Conservation (phyloP, 2,888 invertebrate genomes). For the Conus canariensis region DNA sequence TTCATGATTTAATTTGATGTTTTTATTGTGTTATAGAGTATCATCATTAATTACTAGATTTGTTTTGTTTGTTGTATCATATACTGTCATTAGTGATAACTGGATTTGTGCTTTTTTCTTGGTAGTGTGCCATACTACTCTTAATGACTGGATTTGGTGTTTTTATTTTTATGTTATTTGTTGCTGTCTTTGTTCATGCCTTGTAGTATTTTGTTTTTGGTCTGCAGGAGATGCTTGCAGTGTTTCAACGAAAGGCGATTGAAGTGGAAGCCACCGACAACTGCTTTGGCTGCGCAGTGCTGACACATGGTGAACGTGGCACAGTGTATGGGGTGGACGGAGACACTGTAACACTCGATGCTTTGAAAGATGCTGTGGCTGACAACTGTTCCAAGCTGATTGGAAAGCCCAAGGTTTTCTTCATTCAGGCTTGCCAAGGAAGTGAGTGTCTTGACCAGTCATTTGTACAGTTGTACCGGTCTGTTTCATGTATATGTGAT, state of each 20-base stretch:
- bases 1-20: too few species aligned
- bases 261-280: conserved; percentile 2
- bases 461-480: background rate
- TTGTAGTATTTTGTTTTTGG: background rate
- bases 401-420: conserved; percentile 52
- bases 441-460: conserved; percentile 36
- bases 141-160: too few species aligned
- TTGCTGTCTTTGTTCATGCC: background rate
- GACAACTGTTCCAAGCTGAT: conserved; percentile 24
- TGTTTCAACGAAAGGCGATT: background rate
- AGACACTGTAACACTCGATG: background rate
- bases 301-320: conserved; percentile 41
- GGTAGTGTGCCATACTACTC: too few species aligned
- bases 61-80: too few species aligned
- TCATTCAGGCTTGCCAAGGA: conserved; percentile 53
- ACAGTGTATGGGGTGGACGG: conserved; percentile 42
- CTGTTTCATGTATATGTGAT: background rate
- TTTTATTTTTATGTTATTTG: too few species aligned
- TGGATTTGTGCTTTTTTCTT: too few species aligned
- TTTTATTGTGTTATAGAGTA: too few species aligned
- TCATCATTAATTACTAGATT: too few species aligned
- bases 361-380: conserved; percentile 3
- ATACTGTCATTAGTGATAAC: too few species aligned
- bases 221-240: conserved; percentile 29
- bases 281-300: conserved; percentile 32